Base-by-base conservation (phyloP, 1,140 invertebrate species). In the Trachelipus rathkii region DNA sequence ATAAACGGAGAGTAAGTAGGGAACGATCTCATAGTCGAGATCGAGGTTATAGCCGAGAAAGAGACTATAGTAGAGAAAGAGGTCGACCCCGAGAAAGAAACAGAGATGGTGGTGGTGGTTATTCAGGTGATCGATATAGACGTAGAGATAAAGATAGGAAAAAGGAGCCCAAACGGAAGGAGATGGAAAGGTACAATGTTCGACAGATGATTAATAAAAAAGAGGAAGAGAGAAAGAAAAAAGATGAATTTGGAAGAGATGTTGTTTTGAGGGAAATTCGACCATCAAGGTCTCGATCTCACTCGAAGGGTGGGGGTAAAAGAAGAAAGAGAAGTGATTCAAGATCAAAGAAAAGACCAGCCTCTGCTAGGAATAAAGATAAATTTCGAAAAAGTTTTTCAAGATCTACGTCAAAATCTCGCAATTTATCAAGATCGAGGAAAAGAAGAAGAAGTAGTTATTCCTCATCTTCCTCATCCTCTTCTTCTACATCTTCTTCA, bases 191-290 rank as follows among this genome's bases (percentile, higher is more conserved):
- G 13, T 94, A 95, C 82, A 91, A 94, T 85, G 92, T 94, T 0
- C 86, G 93, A 21, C 90, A 91, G 77, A 86, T 94, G 45, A 90
- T 95, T 13, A 88, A 89, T 0, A 85, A 88, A 50, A 80, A 80
- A 60, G 79, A 79, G 43, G 79, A 77, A 19, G 81, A 80, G 71
- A 87, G 89, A n/a, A 85, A 87, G 21, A 84, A 84, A 44, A 92
- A 91, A 84, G 92, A 94, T 84, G 89, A 91, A 44, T 94, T 93
- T 85, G 92, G 92, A 0, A 86, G 92, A n/a, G 92, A 93, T 84
- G 87, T 89, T 8, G 60, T 87, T 85, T 1, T 80, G 72, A 74
- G 83, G 75, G 79, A 78, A 21, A 66, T 80, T 23, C 82, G 82
- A 33, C 78, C 73, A 75, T 83, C 82, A 44, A 79, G 81, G n/a